Evolutionary conservation across 2,888 invertebrate species (phyloP), one percentile per base, ranked within the genome.

Genomic region (Lasioglossum leucozonium): DNA sequence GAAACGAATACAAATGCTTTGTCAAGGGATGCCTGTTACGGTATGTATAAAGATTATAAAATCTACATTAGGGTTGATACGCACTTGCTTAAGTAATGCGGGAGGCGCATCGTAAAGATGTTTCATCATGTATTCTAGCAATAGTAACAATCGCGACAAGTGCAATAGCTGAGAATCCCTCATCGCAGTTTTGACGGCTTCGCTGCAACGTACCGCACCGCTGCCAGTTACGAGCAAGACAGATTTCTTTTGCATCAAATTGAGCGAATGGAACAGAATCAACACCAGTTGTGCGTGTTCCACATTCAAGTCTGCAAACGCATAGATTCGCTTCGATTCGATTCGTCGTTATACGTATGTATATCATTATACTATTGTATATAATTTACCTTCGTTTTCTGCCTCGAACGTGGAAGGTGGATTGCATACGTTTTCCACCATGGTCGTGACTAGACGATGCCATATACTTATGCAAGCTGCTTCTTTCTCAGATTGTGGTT

Each of bases 221-320:
- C 98, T 97, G 2, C 98, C 97, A 51, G 98, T 97, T 91, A 98
- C 96, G 13, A 99, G 96, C 58, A 99, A 96, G 1, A 99, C 98
- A 2, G 98, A 98, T 95, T 99, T 99, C 95, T 99, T 99, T 95
- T 99, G 99, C 98, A 99, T 99, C 86, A 99, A 96, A 92, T 98
- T 99, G 84, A 99, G 95, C 0, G 99, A 98, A 95, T 99, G 99
- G 95, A 99, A 99, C 18, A 99, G 96, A 94, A 99, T 99, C 13
- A 99, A 96, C 87, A 99, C 95, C 58, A 99, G 96, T 95, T 99
- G 99, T 0, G 99, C 98, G 95, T 99, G 99, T 94, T 99, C 99
- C 75, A 99, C 98, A 95, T 99, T 99, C 84, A 99, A 95, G 96
- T 99, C 99, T 96, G 95, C 42, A 95, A 96, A 86, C 2, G 18